Evolutionary conservation across 2,797 vertebrate species (phyloP), one percentile per base, ranked within the genome.

Genomic region (Dendrocincla tyrannina): DNA sequence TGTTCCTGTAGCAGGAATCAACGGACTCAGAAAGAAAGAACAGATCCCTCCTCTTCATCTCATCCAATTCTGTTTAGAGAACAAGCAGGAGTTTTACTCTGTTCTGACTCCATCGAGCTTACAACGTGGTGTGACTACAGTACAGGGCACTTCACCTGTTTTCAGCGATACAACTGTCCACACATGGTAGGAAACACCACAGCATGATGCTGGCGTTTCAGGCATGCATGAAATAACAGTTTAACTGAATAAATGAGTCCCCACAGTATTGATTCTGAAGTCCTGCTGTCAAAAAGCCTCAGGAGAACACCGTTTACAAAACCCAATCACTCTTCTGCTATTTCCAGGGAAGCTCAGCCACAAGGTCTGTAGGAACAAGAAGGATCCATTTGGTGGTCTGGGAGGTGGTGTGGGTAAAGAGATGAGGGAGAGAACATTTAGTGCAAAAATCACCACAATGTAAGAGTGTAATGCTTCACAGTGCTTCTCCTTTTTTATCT

Each of bases 71-170:
- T 70, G 30, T 35, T 39, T 17, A 82, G 27, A 50, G 42, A 88
- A 81, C n/a, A 73, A 3, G 2, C 23, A 56, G 17, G 35, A 89
- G 15, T 49, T 95, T 56, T 32, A 70, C 19, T 67, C 56, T 25
- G 13, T 60, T 68, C 78, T 74, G 27, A 83, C 18, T 15, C 37
- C 60, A 37, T 7, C 0, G 1, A 63, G 17, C 55, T 69, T 32
- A 28, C 39, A 85, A 23, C 10, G 46, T 3, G 37, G 32, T 32
- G 18, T 66, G 78, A 76, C 59, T 59, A 23, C 30, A 66, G 68
- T 27, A 52, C 0, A 2, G 44, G 39, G 17, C 17, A 50, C 30
- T 76, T 18, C 1, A 5, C 14, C 4, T 0, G 3, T 46, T 84
- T 46, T 33, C 28, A 81, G 27, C 14, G 19, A 64, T 6, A 2